Base-by-base conservation (phyloP, 2,113 vertebrate species). In the Telmatochromis brichardi region DNA sequence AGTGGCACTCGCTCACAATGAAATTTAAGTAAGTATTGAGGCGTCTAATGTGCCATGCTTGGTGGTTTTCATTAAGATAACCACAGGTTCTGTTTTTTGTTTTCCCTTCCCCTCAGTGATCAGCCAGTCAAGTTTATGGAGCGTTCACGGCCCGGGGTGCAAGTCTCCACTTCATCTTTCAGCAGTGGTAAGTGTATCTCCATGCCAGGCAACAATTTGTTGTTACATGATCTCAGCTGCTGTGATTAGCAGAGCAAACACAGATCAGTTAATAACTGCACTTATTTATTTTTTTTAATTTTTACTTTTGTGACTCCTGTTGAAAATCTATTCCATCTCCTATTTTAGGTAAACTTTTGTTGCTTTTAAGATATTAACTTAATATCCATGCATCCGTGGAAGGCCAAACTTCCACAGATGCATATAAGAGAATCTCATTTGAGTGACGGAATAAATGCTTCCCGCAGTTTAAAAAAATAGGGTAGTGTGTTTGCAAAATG, bases 131-230 rank as follows among this genome's bases (percentile, higher is more conserved):
- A 99, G 94, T 99, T 99, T 95, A 96, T 97, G 35, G 99, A 99
- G 92, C 97, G 99, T 42, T 99, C 99, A 79, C 97, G 98, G 82
- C 99, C 99, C 21, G 98, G 98, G 7, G 98, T 98, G 80, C 99
- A 99, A 92, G 99, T 99, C 87, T 98, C 98, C 60, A 99, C 98
- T 90, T 99, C 98, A 7, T 99, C 99, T 45, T 99, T 99, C 95
- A 99, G 98, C 89, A 97, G 98, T 31, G 99, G 99, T 99, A 95
- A 3, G 96, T 85, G 55, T 60, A 33, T 80, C 63, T 68, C 0
- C 15, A 15, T 71, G 58, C 3, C 9, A 54, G 12, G 1, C 42
- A 47, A 42, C n/a, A 40, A 60, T 19, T 85, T 5, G 50, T 54
- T 82, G n/a, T 55, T 58, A 14, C 12, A 42, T 54, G 15, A 63